Percentiles rank a stretch among this genome's conserved stretches.
Conservation (phyloP, 2,888 invertebrate genomes). For the Tromatobia lineatoria region DNA sequence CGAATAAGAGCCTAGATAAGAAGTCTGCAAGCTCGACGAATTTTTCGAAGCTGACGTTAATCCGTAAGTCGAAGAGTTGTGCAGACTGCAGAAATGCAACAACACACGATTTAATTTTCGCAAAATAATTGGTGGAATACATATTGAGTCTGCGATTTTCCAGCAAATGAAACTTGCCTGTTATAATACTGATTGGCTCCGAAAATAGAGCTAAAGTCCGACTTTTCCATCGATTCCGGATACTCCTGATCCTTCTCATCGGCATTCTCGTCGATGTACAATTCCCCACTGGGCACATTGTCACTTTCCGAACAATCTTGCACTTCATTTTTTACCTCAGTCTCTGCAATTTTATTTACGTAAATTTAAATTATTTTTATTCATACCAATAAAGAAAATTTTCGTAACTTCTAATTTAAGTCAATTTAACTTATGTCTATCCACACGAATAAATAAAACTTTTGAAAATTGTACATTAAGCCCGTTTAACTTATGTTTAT, state of each 20-base stretch:
- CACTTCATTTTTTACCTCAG: conserved; percentile 84
- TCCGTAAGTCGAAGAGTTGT: conserved; percentile 82
- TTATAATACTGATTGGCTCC: conserved; percentile 83
- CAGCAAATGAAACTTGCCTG: conserved; percentile 73
- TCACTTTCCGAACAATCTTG: conserved; percentile 84
- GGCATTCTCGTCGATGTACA: conserved; percentile 84
- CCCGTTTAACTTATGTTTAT: no score
- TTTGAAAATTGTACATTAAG: no score
- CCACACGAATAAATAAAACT: no score
- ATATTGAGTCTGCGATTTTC: not conserved
- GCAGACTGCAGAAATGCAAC: conserved; percentile 75
- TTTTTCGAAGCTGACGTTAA: conserved; percentile 80
- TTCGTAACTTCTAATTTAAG: no score
- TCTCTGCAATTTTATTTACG: conserved; percentile 74
- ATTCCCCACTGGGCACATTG: conserved; percentile 82
- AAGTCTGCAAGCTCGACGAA: conserved; percentile 80
- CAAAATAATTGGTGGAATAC: conserved; percentile 5
- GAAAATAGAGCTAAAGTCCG: conserved; percentile 82
- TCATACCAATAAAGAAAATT: no score
- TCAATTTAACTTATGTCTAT: no score
- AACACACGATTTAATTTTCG: not conserved
- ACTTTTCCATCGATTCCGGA: conserved; percentile 83
- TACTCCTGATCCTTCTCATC: conserved; percentile 84
- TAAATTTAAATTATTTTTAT: not conserved
- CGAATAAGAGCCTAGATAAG: conserved; percentile 83